These are phyloP conservation scores for Scolopax bukidnonensis DNA, from an alignment of 2,797 vertebrate genomes.

Conservation along the genomic window DNA sequence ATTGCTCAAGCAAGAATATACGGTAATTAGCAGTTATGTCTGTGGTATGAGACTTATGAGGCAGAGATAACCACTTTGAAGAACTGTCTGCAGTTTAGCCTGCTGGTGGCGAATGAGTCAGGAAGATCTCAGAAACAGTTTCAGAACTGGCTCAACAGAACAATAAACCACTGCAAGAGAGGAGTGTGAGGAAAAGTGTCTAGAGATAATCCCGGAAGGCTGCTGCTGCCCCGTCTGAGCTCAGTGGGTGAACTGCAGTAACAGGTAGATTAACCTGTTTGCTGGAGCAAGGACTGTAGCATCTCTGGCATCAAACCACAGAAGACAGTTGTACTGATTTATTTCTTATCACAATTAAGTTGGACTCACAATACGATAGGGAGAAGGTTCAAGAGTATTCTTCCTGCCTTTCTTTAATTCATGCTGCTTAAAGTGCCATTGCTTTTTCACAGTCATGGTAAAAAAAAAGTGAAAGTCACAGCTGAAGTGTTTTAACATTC, in stretches of 20 bases:
- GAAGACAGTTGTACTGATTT: background rate
- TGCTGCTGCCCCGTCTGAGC: background rate
- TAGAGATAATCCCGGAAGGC: background rate
- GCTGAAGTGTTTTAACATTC: background rate
- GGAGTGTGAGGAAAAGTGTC: background rate
- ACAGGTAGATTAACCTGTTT: background rate
- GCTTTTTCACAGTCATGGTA: background rate
- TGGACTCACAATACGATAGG: background rate
- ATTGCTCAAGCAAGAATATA: conserved; percentile 51
- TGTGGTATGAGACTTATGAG: conserved; percentile 18
- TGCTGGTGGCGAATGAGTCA: background rate
- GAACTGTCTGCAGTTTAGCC: background rate
- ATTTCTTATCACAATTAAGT: background rate
- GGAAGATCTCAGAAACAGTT: background rate
- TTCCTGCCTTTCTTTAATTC: background rate
- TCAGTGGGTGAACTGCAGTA: background rate
- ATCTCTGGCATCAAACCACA: background rate
- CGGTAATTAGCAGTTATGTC: conserved; percentile 36
- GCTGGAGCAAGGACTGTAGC: background rate
- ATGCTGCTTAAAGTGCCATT: background rate
- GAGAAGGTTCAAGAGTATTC: background rate
- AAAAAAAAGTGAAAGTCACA: background rate
- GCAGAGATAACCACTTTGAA: conserved; percentile 42
- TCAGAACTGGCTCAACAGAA: background rate
- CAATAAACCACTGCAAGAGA: background rate